Evolutionary conservation across 2,888 invertebrate species (phyloP).

Genomic region (Eristalis arbustorum): DNA sequence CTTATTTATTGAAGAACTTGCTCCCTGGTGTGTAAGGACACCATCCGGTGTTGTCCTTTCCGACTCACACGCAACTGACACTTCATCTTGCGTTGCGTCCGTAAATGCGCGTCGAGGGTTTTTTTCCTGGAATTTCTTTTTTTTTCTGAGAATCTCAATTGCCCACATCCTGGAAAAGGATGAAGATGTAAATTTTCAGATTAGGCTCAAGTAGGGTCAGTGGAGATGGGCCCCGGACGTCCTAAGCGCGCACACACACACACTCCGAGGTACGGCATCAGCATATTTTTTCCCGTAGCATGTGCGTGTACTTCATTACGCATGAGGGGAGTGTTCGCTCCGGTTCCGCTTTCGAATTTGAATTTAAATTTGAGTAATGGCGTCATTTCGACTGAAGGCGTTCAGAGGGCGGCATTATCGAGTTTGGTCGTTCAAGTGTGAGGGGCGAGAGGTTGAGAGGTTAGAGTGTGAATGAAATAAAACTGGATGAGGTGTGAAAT

Average conservation of each 20-base stretch:
- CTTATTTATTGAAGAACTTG: conserved; percentile 55
- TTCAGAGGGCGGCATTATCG: neutral
- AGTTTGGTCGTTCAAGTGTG: neutral
- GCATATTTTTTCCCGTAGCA: conserved; percentile 25
- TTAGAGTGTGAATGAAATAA: neutral
- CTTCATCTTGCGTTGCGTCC: conserved; percentile 23
- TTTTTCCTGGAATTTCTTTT: conserved; percentile 11
- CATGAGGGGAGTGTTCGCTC: neutral
- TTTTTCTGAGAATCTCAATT: conserved; percentile 10
- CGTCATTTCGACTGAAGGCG: conserved; percentile 10
- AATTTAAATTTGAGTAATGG: conserved; percentile 31
- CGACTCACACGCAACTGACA: conserved; percentile 28
- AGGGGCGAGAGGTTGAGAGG: too few relatives aligned
- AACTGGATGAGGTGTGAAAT: conserved; percentile 27
- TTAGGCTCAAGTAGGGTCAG: conserved; percentile 2
- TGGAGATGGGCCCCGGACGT: neutral
- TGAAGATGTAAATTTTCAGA: conserved; percentile 45
- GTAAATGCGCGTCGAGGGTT: neutral
- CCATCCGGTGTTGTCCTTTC: conserved; percentile 6
- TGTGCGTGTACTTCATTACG: conserved; percentile 32
- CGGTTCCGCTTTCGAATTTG: conserved; percentile 26
- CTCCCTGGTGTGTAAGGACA: conserved; percentile 41
- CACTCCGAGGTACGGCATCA: conserved; percentile 8
- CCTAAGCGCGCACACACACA: neutral
- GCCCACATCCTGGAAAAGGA: neutral